Conservation (phyloP, 1,140 invertebrate species). For the Phthorimaea operculella region DNA sequence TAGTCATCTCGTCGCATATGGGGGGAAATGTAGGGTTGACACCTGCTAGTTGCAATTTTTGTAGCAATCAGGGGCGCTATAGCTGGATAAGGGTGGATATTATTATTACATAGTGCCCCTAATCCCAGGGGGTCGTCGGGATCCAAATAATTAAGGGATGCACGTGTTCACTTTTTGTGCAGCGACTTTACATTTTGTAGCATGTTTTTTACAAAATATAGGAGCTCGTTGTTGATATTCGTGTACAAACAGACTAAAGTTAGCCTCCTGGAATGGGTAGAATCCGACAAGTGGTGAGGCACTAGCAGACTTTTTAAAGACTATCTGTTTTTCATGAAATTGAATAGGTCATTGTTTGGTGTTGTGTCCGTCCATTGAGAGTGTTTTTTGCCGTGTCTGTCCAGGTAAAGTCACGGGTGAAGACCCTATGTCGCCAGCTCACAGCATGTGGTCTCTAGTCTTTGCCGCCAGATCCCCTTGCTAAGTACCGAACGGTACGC, state of each 20-base stretch:
- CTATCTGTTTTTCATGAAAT: too few species aligned
- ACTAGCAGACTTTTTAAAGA: too few species aligned
- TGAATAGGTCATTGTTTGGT: too few species aligned
- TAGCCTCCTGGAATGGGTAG: too few species aligned
- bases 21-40: slow-evolving; percentile 13
- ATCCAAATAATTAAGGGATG: slow-evolving; percentile 14
- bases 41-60: slow-evolving; percentile 19
- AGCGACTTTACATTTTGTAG: neutral
- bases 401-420: too few species aligned
- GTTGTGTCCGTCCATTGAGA: too few species aligned
- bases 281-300: too few species aligned
- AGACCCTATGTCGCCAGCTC: neutral
- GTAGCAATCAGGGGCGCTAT: slow-evolving; percentile 15
- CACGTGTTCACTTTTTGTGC: slow-evolving; percentile 5
- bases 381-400: too few species aligned
- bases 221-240: too few species aligned
- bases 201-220: too few species aligned
- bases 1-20: too few species aligned
- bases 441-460: neutral
- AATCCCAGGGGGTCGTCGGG: slow-evolving; percentile 13
- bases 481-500: slow-evolving; percentile 23
- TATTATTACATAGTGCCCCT: slow-evolving; percentile 17
- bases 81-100: slow-evolving; percentile 17
- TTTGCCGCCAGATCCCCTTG: slow-evolving; percentile 23
- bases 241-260: too few species aligned